Evolutionary conservation across 1,140 invertebrate species (phyloP), one percentile per base, ranked within the genome.

Genomic region (Psilanteris sp.): DNA sequence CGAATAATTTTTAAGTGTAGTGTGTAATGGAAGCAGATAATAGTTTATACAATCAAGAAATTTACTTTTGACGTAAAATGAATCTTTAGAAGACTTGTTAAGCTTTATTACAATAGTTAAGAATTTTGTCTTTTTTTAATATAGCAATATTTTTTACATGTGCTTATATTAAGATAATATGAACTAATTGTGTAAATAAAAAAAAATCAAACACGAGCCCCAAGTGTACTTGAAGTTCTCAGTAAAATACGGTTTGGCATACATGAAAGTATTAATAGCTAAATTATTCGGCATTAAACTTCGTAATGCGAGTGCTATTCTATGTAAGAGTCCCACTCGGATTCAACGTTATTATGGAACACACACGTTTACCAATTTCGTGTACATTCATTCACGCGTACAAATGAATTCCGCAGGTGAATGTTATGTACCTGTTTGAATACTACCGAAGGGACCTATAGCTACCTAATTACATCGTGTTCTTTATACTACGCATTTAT

Each of bases 301-400:
- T 85, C 46, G 79, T 81, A 85, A 85, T 83, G 83, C 77, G 79
- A 85, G 86, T 84, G 86, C 81, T 74, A 86, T 85, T 83, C 82
- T 85, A 57, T 85, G 84, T 87, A 83, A 80, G 77, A 66, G 66
- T 80, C 66, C 78, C 79, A 78, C 79, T 85, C 77, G 82, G 79
- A 83, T 81, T 72, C 74, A 64, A 67, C 78, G 72, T 84, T 86
- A 87, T 87, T 87, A 87, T 57, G 36, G 67, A 62, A 68, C 74
- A 62, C 64, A 72, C 52, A 71, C 32, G 79, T 85, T 83, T 85
- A 86, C 78, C 68, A 78, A 83, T 77, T 75, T 82, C 75, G 82
- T 71, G n/a, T n/a, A n/a, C n/a, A n/a, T 79, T 67, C 79, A 79
- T 76, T 32, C 68, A 31, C 57, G 67, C 74, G 29, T 71, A 77